phyloP scores from a whole-genome alignment of 2,113 vertebrate genomes.

The Sula dactylatra region DNA sequence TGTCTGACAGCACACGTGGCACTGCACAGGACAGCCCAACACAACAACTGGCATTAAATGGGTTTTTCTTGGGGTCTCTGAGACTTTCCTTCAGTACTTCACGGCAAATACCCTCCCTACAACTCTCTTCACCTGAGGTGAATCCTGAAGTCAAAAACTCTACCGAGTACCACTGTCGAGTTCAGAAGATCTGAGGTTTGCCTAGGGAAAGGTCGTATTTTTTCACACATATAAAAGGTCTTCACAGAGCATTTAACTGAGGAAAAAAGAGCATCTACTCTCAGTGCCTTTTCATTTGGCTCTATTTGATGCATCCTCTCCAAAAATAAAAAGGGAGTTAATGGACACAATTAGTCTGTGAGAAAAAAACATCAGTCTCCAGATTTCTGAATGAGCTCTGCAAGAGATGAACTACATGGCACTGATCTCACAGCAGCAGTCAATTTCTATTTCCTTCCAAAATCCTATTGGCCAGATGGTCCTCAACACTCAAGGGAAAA shows the following conservation, averaged over 20 bases:
- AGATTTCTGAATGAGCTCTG: conserved; percentile 30
- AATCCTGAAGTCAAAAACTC: not conserved
- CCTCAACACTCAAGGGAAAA: conserved; percentile 16
- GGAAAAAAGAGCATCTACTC: not conserved
- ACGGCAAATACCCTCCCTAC: not conserved
- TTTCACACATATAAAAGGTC: not conserved
- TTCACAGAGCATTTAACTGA: not conserved
- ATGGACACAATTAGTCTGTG: not conserved
- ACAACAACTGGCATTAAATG: not conserved
- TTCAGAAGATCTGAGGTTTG: not conserved
- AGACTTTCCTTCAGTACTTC: not conserved
- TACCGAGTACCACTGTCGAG: accelerated
- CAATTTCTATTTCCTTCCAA: conserved; percentile 10
- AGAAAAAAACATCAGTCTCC: not conserved
- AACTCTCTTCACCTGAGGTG: not conserved
- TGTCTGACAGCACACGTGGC: accelerated
- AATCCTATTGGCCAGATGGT: conserved; percentile 49
- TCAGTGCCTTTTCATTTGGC: not conserved
- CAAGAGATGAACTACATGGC: conserved; percentile 15
- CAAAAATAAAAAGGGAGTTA: conserved; percentile 26
- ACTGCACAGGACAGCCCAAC: not conserved
- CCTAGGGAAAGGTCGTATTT: not conserved
- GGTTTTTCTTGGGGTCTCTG: not conserved
- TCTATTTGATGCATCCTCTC: not conserved
- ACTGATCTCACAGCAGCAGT: conserved; percentile 11